phyloP scores from a whole-genome alignment of 1,140 invertebrate genomes.

The Cepaea nemoralis region DNA sequence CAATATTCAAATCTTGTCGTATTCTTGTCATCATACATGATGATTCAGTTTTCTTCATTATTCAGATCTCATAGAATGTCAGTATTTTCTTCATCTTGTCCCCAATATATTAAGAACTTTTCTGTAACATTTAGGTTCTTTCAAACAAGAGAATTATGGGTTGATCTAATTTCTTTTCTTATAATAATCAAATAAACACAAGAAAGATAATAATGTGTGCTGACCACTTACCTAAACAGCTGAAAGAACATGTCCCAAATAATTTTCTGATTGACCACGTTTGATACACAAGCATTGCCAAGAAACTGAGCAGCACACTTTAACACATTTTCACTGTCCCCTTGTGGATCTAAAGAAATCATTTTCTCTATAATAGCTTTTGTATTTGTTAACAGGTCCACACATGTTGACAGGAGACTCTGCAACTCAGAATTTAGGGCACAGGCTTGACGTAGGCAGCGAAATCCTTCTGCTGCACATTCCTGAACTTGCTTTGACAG shows the following conservation, averaged over 20 bases:
- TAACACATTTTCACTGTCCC: slow-evolving; percentile 27
- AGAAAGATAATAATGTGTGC: too few species aligned
- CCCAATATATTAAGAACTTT: too few species aligned
- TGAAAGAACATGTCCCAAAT: slow-evolving; percentile 36
- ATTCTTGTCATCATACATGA: too few species aligned
- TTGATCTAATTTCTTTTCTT: too few species aligned
- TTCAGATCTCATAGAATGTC: too few species aligned
- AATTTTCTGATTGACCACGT: slow-evolving; percentile 25
- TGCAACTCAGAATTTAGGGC: slow-evolving; percentile 29
- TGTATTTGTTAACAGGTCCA: slow-evolving; percentile 32
- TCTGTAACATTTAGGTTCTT: too few species aligned
- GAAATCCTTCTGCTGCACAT: slow-evolving; percentile 27
- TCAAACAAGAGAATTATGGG: too few species aligned
- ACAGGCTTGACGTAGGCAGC: slow-evolving; percentile 32
- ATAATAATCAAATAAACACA: too few species aligned
- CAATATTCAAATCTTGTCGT: too few species aligned
- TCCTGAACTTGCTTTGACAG: slow-evolving; percentile 8
- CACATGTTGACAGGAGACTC: slow-evolving; percentile 3
- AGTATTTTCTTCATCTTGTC: too few species aligned
- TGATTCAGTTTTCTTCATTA: too few species aligned
- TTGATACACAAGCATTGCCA: slow-evolving; percentile 31
- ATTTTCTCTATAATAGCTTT: slow-evolving; percentile 26
- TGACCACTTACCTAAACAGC: slow-evolving; percentile 26
- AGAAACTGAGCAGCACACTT: slow-evolving; percentile 35
- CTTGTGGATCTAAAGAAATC: not conserved